Evolutionary conservation across 2,888 invertebrate genomes (phyloP), one percentile per base, ranked within the genome.

Genomic region (Drosophila dives): DNA sequence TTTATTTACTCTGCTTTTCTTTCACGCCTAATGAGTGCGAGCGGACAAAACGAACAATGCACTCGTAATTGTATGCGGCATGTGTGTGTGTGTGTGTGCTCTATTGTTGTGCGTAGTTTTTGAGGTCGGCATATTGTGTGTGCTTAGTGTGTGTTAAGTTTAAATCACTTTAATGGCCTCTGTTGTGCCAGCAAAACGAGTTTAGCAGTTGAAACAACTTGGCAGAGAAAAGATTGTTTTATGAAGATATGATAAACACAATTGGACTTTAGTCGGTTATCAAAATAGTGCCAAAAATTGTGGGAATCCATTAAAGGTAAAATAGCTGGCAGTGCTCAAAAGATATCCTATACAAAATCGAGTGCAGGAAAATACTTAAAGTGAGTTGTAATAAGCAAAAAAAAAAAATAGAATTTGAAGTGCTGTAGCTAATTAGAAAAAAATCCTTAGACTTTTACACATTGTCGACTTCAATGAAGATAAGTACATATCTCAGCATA

Each of bases 101-200:
- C 76, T 69, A 79, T 83, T 86, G 83, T 83, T 75, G 74, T 72
- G 72, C 80, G 72, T 72, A 72, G 78, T 50, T 80, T 66, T 78
- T 71, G 68, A 74, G 77, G 73, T 73, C 78, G 78, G 59, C 65
- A 63, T 54, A 68, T 78, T 85, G 45, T 87, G 45, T 87, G 75
- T 83, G 81, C 74, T 68, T 60, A 34, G 48, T 33, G 65, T 73
- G 77, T 69, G 85, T 73, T 73, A 76, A 81, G 85, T 85, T 87
- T 84, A 89, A 89, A 86, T 89, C 86, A 89, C 80, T 87, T 86
- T 83, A 90, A 88, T 78, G 77, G 76, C 65, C 55, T 75, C 84
- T 72, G 77, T 75, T 72, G 54, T 58, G 58, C 58, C 50, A 55
- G 53, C 49, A 62, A 55, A 71, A 59, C 63, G 42, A 53, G 58